Evolutionary conservation across 1,140 invertebrate species (phyloP).

Genomic region (Holcopasites calliopsidis): DNA sequence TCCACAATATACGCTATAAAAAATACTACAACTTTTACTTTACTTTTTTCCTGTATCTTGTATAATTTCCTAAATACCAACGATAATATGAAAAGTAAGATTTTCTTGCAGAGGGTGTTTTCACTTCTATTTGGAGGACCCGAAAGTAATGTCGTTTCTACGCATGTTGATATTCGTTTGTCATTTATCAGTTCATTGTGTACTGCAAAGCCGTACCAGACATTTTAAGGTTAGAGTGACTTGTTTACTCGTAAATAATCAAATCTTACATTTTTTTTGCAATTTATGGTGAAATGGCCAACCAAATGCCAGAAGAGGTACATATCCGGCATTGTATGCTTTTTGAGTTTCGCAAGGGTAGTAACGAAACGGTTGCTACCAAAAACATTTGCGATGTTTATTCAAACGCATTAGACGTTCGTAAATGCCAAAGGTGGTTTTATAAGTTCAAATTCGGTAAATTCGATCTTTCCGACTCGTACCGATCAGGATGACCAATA

Average conservation of each 20-base stretch:
- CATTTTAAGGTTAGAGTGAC: slow-evolving; percentile 34
- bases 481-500: background rate
- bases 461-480: slow-evolving; percentile 20
- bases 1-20: no score
- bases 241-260: slow-evolving; percentile 23
- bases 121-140: no score
- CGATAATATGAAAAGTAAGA: no score
- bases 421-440: slow-evolving; percentile 39
- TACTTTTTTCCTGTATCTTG: no score
- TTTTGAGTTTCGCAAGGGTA: background rate
- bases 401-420: slow-evolving; percentile 34
- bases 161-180: slow-evolving; percentile 26
- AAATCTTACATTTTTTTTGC: slow-evolving; percentile 19
- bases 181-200: slow-evolving; percentile 44
- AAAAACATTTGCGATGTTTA: slow-evolving; percentile 29
- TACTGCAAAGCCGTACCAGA: slow-evolving; percentile 39
- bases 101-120: no score
- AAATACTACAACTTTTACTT: no score
- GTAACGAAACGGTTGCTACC: slow-evolving; percentile 20
- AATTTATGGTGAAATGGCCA: slow-evolving; percentile 28
- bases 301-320: slow-evolving; percentile 24
- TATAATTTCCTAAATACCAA: no score
- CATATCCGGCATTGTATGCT: background rate
- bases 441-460: slow-evolving; percentile 41
- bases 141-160: background rate